A percentile compares a stretch with the other conserved stretches of the same genome.
Conservation (phyloP, 2,113 vertebrate genomes). For the Labeo catla region DNA sequence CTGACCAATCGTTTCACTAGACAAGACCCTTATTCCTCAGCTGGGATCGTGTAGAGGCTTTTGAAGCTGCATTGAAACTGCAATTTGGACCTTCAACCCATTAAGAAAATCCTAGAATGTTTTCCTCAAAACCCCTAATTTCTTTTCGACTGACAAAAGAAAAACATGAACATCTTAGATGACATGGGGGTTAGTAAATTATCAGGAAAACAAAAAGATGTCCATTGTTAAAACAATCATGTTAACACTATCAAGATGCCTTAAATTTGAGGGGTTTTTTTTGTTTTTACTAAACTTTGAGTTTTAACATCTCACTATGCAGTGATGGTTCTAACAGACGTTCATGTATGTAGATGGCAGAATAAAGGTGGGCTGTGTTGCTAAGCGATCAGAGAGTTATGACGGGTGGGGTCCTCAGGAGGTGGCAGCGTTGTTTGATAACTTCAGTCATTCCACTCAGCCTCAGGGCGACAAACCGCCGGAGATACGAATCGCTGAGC, state of each 20-base stretch:
- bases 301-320: too few relatives aligned
- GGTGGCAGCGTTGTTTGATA: constrained; percentile 59
- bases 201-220: background rate
- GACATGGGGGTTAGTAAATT: too few relatives aligned
- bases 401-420: constrained; percentile 57
- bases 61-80: too few relatives aligned
- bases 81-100: too few relatives aligned
- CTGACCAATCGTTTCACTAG: too few relatives aligned
- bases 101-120: too few relatives aligned
- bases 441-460: constrained; percentile 57
- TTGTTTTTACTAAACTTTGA: too few relatives aligned
- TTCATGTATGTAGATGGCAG: background rate
- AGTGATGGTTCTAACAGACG: background rate
- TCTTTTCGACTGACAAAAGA: too few relatives aligned
- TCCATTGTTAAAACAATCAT: background rate
- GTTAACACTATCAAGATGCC: background rate
- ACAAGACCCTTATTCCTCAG: too few relatives aligned
- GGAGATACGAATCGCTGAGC: constrained; percentile 57
- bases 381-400: constrained; percentile 50
- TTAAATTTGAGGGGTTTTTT: background rate
- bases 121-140: background rate
- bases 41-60: too few relatives aligned
- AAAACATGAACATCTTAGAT: too few relatives aligned
- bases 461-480: constrained; percentile 63
- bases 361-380: constrained; percentile 31